Evolutionary conservation across 2,888 invertebrate species (phyloP).

Genomic region (Phengaris arion): DNA sequence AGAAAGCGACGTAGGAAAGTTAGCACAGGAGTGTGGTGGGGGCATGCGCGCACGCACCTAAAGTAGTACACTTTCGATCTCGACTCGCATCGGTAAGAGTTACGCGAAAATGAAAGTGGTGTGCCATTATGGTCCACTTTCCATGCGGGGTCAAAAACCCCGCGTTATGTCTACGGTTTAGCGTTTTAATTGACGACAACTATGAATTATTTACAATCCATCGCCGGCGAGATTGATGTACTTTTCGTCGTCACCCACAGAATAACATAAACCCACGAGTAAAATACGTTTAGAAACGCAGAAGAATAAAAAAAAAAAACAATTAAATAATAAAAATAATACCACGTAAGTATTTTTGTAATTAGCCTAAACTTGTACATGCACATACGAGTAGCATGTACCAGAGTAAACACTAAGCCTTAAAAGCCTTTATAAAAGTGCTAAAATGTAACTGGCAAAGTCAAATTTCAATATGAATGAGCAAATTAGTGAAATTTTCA

Average conservation of each 20-base stretch:
- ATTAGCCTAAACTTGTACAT: too few species aligned
- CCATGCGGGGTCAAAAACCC: constrained; percentile 73
- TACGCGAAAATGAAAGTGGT: constrained; percentile 82
- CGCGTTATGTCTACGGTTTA: constrained; percentile 54
- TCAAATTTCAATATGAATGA: neutral
- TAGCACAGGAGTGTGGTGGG: constrained; percentile 49
- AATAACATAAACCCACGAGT: neutral
- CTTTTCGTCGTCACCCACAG: neutral
- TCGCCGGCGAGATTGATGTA: neutral
- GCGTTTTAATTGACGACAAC: constrained; percentile 56
- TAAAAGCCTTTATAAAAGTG: neutral
- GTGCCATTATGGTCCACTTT: constrained; percentile 77
- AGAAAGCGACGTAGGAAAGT: constrained; percentile 77
- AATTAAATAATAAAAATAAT: too few species aligned
- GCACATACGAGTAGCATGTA: too few species aligned
- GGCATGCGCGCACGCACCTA: constrained; percentile 70
- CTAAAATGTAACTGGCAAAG: neutral
- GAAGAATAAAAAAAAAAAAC: neutral
- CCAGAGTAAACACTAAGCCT: neutral
- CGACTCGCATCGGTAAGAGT: constrained; percentile 75
- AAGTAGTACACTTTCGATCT: constrained; percentile 79
- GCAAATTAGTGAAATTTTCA: neutral
- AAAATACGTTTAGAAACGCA: neutral
- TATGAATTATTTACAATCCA: constrained; percentile 32
- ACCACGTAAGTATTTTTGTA: too few species aligned